Evolutionary conservation across 2,888 invertebrate genomes (phyloP), one percentile per base, ranked within the genome.

Genomic region (Drosophila siamana): DNA sequence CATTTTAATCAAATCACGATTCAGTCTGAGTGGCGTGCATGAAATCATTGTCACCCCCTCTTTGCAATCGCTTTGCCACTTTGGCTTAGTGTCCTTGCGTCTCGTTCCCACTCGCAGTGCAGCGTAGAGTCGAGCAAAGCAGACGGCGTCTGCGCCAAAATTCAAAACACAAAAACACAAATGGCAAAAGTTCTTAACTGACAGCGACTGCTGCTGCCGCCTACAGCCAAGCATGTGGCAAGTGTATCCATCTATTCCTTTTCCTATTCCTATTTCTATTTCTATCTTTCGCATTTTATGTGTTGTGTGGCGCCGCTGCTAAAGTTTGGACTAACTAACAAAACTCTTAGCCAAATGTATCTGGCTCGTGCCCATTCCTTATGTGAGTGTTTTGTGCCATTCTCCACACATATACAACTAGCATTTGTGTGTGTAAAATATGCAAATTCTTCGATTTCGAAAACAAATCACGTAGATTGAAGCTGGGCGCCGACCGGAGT

Each of bases 1-100:
- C 85, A 88, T 90, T 89, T 88, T 91, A 91, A 91, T 91, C 91
- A 88, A 91, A 91, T 91, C 89, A 90, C 82, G 80, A 80, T 82
- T 78, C 78, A 47, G 57, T 26, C 64, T 70, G 78, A 87, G 85
- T 87, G 85, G 79, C 85, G 60, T 66, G 66, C 61, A 66, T 56
- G 57, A 64, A 56, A 66, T 65, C 80, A 63, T 73, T 67, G 40
- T 44, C 68, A 47, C 44, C 59, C 36, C 52, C 65, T 15, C 33
- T 5, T n/a, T 4, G n/a, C n/a, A 30, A 30, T 16, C 56, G 41
- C 55, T 38, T 48, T 57, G 51, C 46, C 46, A 59, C 51, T 67
- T 62, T 16, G 51, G 52, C 60, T 70, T 56, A 64, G 44, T 54
- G 57, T 66, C 56, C 13, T 15, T 64, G 46, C 59, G 43, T 65